Conservation (phyloP, 2,797 vertebrate genomes). For the Manis crassicaudata region DNA sequence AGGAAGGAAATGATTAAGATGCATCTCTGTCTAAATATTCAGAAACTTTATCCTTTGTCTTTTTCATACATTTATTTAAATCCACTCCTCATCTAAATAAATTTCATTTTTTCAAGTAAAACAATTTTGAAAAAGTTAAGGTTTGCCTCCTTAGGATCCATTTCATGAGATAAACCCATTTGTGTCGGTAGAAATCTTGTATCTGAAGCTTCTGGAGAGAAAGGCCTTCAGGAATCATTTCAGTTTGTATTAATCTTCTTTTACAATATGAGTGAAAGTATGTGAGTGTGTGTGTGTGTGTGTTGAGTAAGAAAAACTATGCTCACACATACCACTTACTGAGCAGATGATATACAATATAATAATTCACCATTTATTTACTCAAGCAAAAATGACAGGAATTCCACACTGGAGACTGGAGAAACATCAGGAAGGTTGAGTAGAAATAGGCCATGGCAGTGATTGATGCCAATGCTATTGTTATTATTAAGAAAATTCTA, state of each 20-base stretch:
- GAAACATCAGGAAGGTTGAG: not conserved
- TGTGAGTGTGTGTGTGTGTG: not conserved
- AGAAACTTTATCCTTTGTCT: not conserved
- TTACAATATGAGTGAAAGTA: not conserved
- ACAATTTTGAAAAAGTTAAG: conserved; percentile 34
- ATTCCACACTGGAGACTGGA: not conserved
- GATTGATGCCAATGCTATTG: not conserved
- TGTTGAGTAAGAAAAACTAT: not conserved
- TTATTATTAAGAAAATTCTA: not conserved
- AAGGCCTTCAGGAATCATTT: conserved; percentile 29
- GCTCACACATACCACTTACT: not conserved
- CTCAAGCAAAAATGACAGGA: conserved; percentile 7
- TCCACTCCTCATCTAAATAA: not conserved
- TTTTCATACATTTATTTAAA: not conserved
- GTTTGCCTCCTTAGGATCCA: not conserved
- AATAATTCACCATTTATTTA: conserved; percentile 1
- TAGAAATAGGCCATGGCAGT: not conserved
- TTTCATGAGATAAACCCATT: not conserved
- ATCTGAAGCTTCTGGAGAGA: not conserved
- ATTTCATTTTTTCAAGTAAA: conserved; percentile 30
- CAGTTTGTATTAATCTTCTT: conserved; percentile 20
- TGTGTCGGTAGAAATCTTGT: conserved; percentile 6
- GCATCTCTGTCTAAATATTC: not conserved
- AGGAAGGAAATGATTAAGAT: not conserved
- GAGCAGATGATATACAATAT: not conserved